Conservation (phyloP, 2,888 invertebrate species). For the Galerucella calmariensis region DNA sequence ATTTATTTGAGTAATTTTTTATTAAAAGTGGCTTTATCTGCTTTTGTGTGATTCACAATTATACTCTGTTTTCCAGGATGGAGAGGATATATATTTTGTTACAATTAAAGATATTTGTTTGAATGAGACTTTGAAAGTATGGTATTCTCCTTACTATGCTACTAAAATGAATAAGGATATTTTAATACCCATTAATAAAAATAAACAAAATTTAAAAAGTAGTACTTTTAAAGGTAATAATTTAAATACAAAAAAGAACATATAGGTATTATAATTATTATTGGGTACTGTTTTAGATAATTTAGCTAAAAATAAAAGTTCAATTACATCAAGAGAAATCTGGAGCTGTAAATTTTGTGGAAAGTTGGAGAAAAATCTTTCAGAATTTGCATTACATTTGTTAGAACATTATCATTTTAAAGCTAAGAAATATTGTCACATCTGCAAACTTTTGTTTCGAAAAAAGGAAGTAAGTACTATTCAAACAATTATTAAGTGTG, state of each 20-base stretch:
- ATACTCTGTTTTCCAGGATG: slow-evolving; percentile 59
- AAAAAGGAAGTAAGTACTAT: slow-evolving; percentile 33
- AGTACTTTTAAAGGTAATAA: slow-evolving; percentile 21
- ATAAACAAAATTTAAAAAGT: slow-evolving; percentile 15
- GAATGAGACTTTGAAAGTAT: slow-evolving; percentile 68
- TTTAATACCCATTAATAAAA: slow-evolving; percentile 29
- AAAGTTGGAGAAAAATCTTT: slow-evolving; percentile 60
- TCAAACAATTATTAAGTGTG: not conserved
- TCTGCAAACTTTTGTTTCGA: slow-evolving; percentile 55
- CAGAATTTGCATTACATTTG: slow-evolving; percentile 64
- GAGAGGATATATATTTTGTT: slow-evolving; percentile 65
- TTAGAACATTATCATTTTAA: slow-evolving; percentile 62
- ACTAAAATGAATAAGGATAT: slow-evolving; percentile 63
- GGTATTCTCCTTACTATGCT: slow-evolving; percentile 72
- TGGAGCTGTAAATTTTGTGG: slow-evolving; percentile 66
- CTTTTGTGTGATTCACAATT: not conserved
- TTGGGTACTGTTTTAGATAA: slow-evolving; percentile 34
- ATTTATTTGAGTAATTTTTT: too few species aligned
- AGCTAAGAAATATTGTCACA: slow-evolving; percentile 53
- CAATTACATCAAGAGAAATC: slow-evolving; percentile 56
- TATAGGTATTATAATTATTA: not conserved
- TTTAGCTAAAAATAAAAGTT: slow-evolving; percentile 56
- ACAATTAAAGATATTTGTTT: slow-evolving; percentile 63
- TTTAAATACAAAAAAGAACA: not conserved
- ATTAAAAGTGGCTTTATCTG: too few species aligned